Conservation (phyloP, 1,140 invertebrate genomes). For the Probaryconus sp. region DNA sequence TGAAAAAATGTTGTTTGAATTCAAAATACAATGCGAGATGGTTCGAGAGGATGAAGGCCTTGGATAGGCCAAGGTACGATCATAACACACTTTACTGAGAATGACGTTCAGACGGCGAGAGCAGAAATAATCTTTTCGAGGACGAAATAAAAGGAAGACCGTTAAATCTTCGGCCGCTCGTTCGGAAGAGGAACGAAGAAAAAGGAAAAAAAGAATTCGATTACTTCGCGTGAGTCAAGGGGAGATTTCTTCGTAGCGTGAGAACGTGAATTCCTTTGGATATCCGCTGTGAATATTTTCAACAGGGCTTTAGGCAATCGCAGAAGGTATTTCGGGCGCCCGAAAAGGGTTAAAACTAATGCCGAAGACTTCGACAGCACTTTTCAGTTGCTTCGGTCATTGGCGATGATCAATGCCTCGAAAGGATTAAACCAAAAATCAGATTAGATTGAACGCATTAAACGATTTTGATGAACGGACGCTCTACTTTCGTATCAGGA, state of each 20-base stretch:
- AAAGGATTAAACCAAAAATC: neutral
- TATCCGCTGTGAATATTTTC: constrained; percentile 64
- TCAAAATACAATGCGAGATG: too few species aligned
- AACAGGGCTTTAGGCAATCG: constrained; percentile 62
- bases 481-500: constrained; percentile 60
- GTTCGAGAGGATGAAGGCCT: constrained; percentile 40
- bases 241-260: constrained; percentile 63
- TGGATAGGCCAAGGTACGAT: constrained; percentile 28
- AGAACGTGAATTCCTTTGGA: constrained; percentile 69
- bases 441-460: constrained; percentile 6
- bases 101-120: constrained; percentile 26
- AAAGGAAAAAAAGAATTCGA: constrained; percentile 48
- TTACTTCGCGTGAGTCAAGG: constrained; percentile 42
- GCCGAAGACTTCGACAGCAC: constrained; percentile 1
- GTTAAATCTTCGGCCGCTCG: constrained; percentile 62
- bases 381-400: neutral
- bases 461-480: constrained; percentile 39
- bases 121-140: constrained; percentile 52
- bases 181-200: constrained; percentile 44
- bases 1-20: too few species aligned
- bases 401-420: neutral
- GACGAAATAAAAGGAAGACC: constrained; percentile 56
- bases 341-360: constrained; percentile 36
- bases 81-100: constrained; percentile 30
- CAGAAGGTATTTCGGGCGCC: constrained; percentile 57